Evolutionary conservation across 2,888 invertebrate genomes (phyloP).

Genomic region (Dasysyrphus albostriatus): DNA sequence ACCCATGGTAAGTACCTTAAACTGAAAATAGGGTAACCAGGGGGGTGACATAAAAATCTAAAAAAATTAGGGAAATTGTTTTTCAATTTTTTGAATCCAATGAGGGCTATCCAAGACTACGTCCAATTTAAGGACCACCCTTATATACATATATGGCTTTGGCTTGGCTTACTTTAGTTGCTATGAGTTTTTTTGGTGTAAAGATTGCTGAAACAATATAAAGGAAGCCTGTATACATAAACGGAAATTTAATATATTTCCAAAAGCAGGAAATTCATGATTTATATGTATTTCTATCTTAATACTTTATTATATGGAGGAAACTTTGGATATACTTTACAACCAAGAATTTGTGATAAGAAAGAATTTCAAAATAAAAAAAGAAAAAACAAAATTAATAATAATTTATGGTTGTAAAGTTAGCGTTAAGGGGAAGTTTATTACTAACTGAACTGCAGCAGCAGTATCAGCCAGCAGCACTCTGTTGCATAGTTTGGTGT

Average conservation of each 20-base stretch:
- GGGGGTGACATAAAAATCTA: too few relatives aligned
- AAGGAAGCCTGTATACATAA: slow-evolving; percentile 56
- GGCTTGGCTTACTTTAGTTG: slow-evolving; percentile 17
- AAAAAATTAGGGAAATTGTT: too few relatives aligned
- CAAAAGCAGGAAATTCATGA: slow-evolving; percentile 70
- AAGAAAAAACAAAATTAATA: slow-evolving; percentile 20
- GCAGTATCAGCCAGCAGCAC: background rate
- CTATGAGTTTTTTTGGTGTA: slow-evolving; percentile 10
- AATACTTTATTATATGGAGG: slow-evolving; percentile 53
- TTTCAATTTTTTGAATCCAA: too few relatives aligned
- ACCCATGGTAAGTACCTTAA: too few relatives aligned
- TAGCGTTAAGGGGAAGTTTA: slow-evolving; percentile 20
- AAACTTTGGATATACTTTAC: slow-evolving; percentile 54
- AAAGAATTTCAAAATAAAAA: slow-evolving; percentile 34
- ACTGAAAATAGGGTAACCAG: too few relatives aligned
- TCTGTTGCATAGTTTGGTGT: slow-evolving; percentile 27
- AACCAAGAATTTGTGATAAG: slow-evolving; percentile 44
- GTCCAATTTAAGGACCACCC: too few relatives aligned
- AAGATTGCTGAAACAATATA: slow-evolving; percentile 61
- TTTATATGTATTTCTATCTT: slow-evolving; percentile 71
- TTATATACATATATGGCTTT: too few relatives aligned
- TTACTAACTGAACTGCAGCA: slow-evolving; percentile 17
- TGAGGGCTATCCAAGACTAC: too few relatives aligned
- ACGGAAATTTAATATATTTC: slow-evolving; percentile 74
- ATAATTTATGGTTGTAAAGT: slow-evolving; percentile 41